phyloP scores from a whole-genome alignment of 2,113 vertebrate species.

The Oreotragus oreotragus region DNA sequence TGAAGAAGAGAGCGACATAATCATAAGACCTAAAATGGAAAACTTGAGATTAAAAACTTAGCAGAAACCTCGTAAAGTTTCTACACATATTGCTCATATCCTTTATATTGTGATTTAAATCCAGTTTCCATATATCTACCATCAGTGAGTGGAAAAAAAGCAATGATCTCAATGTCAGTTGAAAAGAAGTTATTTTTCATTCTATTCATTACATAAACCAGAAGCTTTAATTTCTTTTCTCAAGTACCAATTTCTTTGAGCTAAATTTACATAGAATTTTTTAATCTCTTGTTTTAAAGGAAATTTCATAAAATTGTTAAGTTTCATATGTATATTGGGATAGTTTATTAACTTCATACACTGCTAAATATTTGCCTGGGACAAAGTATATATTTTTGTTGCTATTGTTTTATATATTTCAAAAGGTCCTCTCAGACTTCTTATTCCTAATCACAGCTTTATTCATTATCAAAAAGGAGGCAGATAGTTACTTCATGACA shows the following conservation, averaged over 20 bases:
- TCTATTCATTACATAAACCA: neutral
- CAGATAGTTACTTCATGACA: neutral
- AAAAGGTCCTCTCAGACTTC: neutral
- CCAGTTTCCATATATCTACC: neutral
- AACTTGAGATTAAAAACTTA: neutral
- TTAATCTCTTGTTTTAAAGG: neutral
- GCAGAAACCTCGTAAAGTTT: neutral
- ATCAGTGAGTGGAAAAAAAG: neutral
- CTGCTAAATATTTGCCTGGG: neutral
- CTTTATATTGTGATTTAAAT: neutral
- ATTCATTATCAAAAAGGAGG: neutral
- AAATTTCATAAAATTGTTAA: neutral
- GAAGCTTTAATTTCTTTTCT: neutral
- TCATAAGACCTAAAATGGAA: neutral
- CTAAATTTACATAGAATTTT: neutral
- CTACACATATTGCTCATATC: neutral
- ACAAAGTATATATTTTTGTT: neutral
- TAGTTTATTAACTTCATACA: neutral
- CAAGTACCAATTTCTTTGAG: neutral
- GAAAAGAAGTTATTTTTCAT: neutral
- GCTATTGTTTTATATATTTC: neutral
- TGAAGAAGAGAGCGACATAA: neutral
- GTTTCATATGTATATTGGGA: neutral
- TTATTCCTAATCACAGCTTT: neutral
- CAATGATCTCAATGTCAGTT: neutral